Conservation (phyloP, 2,888 invertebrate genomes). For the Boloria euphrosyne region DNA sequence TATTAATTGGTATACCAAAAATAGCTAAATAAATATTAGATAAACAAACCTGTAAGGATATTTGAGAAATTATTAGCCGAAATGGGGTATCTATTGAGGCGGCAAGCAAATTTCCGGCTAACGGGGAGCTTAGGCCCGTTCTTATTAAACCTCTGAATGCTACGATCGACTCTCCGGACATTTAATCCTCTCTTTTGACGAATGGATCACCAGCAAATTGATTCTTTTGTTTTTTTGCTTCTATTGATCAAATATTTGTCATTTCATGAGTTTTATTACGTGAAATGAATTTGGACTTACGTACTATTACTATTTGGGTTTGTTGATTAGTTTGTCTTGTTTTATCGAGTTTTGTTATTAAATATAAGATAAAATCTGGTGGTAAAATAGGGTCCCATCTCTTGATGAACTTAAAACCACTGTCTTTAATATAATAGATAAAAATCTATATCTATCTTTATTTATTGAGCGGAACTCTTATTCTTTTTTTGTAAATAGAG, state of each 20-base stretch:
- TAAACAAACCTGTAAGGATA: conserved; percentile 7
- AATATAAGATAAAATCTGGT: too few species aligned
- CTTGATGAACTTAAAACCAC: too few species aligned
- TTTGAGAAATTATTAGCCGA: conserved; percentile 14
- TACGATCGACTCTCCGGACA: conserved; percentile 13
- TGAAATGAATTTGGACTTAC: not conserved
- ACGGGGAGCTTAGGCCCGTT: conserved; percentile 48
- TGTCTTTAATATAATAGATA: too few species aligned
- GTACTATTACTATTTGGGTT: too few species aligned
- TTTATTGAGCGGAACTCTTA: too few species aligned
- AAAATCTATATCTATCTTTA: too few species aligned
- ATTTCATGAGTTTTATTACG: conserved; percentile 1
- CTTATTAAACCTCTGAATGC: conserved; percentile 59
- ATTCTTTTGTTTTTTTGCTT: conserved; percentile 12
- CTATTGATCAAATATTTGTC: conserved; percentile 4
- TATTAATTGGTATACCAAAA: not conserved
- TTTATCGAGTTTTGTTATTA: too few species aligned
- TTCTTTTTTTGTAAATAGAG: too few species aligned
- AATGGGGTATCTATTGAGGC: conserved; percentile 30
- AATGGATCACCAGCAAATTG: conserved; percentile 39
- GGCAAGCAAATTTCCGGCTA: conserved; percentile 29
- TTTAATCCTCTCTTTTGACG: conserved; percentile 41
- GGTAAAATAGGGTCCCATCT: too few species aligned
- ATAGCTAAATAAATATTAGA: conserved; percentile 1
- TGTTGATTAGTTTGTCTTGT: too few species aligned